Conservation (phyloP, 1,140 invertebrate species). For the Meteorus sp. region DNA sequence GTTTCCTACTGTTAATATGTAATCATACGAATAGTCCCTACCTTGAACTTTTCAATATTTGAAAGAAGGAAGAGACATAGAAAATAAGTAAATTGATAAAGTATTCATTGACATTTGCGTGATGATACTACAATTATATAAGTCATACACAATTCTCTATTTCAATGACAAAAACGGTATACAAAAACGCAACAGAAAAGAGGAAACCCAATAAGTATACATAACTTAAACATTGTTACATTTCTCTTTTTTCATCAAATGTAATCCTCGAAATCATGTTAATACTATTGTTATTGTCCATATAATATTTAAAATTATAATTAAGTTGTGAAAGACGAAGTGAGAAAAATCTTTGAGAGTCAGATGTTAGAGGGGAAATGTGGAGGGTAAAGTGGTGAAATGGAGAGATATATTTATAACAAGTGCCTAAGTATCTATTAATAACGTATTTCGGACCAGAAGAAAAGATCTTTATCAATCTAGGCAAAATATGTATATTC, state of each 20-base stretch:
- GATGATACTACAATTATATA: no score
- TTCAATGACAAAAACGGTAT: not conserved
- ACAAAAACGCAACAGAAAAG: not conserved
- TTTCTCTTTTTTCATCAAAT: conserved; percentile 11
- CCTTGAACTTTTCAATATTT: no score
- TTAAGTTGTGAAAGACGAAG: not conserved
- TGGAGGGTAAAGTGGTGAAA: conserved; percentile 28
- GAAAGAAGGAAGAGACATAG: no score
- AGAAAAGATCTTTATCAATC: conserved; percentile 54
- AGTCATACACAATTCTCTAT: no score
- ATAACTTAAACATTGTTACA: conserved; percentile 9
- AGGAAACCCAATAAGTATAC: not conserved
- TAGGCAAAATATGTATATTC: conserved; percentile 44
- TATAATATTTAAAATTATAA: not conserved
- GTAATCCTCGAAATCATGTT: conserved; percentile 9
- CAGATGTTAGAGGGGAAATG: not conserved
- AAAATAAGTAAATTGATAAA: no score
- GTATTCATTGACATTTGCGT: no score
- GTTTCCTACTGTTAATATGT: no score
- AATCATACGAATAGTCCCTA: no score
- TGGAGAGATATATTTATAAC: conserved; percentile 42
- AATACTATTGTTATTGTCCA: no score
- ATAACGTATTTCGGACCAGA: conserved; percentile 57
- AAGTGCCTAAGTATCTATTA: conserved; percentile 59
- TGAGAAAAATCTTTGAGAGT: not conserved